These are phyloP conservation scores for Eupsittula cactorum DNA, from an alignment of 2,113 vertebrate genomes.

Conservation along the genomic window DNA sequence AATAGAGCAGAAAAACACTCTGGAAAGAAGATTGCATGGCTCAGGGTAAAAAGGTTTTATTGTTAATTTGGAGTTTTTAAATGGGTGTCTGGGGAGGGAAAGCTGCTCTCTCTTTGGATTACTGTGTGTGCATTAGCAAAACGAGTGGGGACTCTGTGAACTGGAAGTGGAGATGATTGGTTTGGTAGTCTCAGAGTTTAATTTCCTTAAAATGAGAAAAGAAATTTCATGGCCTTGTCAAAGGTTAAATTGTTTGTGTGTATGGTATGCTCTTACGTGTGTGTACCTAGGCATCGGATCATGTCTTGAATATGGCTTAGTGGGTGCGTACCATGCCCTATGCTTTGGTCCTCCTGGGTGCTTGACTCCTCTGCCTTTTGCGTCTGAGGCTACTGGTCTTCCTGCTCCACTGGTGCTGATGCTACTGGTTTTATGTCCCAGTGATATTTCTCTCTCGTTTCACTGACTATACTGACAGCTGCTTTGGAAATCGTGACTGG, in stretches of 20 bases:
- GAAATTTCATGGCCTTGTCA: background rate
- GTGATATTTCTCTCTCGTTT: background rate
- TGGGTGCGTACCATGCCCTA: background rate
- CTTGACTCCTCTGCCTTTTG: background rate
- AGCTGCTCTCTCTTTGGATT: background rate
- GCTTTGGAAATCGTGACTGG: background rate
- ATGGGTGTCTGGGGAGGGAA: background rate
- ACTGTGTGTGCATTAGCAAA: background rate
- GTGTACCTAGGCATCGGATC: accelerated
- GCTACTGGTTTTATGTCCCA: background rate
- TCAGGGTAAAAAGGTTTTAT: constrained; percentile 41
- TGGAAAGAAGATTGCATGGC: constrained; percentile 2
- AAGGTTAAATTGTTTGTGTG: background rate
- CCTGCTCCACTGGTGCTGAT: background rate
- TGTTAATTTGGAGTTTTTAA: background rate
- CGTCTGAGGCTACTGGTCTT: background rate
- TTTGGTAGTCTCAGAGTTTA: background rate
- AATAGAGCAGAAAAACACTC: constrained; percentile 53
- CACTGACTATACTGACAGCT: background rate
- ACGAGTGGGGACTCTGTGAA: background rate
- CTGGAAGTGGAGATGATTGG: background rate
- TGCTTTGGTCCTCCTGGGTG: background rate
- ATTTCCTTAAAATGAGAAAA: background rate
- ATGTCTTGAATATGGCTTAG: background rate
- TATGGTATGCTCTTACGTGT: accelerated